These are phyloP conservation scores for Cassiopea andromeda DNA, from an alignment of 30 jellyfish, hydroid and myxozoan species.

Conservation along the genomic window DNA sequence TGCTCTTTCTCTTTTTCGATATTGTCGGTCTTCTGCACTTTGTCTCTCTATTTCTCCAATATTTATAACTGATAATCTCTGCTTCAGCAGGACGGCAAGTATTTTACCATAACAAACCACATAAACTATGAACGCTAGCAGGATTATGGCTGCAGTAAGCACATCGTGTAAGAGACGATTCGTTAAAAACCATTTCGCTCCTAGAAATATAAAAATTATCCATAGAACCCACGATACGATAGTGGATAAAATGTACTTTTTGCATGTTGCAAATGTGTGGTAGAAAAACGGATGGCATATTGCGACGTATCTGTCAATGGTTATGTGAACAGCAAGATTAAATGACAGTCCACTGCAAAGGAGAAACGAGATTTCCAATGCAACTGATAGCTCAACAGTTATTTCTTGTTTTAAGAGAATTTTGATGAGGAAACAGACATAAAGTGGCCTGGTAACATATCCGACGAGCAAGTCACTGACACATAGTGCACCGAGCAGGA, in stretches of 20 bases:
- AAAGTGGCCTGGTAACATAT: slow-evolving; percentile 6
- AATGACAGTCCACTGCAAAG: slow-evolving; percentile 4
- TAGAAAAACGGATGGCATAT: slow-evolving; percentile 9
- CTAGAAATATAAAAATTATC: neutral
- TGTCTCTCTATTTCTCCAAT: neutral
- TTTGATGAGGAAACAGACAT: neutral
- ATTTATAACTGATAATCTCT: neutral
- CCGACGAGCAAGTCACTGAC: slow-evolving; percentile 35
- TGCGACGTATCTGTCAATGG: slow-evolving; percentile 25
- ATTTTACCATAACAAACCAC: neutral
- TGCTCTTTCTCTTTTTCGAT: slow-evolving; percentile 2
- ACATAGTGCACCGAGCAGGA: slow-evolving; percentile 29
- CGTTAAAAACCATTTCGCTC: neutral
- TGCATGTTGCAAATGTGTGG: slow-evolving; percentile 15
- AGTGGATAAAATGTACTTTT: neutral
- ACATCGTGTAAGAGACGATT: neutral
- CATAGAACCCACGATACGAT: neutral
- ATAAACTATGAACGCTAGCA: neutral
- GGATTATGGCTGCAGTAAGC: neutral
- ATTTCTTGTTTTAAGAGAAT: neutral
- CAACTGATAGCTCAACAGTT: neutral
- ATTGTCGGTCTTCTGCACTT: neutral
- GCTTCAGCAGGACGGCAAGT: neutral
- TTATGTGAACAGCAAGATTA: neutral
- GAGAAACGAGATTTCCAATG: neutral